A percentile compares a stretch with the other conserved stretches of the same genome.
Evolutionary conservation across 2,888 invertebrate genomes (phyloP).

Genomic region (Julus scandinavius): DNA sequence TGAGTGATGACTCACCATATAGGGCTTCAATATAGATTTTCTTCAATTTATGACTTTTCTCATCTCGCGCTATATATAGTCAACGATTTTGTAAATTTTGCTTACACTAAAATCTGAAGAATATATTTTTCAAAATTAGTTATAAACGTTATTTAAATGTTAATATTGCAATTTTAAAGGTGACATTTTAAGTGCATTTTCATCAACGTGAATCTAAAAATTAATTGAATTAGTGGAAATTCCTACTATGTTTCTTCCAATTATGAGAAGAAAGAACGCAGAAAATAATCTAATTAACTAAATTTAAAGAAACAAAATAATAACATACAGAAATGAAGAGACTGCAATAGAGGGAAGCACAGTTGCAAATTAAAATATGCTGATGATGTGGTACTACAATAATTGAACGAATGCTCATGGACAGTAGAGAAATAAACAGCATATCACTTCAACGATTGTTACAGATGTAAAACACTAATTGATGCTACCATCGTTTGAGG

Average conservation of each 20-base stretch:
- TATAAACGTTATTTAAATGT: background rate
- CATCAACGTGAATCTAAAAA: background rate
- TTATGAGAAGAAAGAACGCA: background rate
- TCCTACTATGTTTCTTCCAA: background rate
- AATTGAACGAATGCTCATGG: background rate
- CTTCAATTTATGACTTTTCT: background rate
- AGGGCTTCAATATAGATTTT: too few species aligned
- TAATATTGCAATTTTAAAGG: background rate
- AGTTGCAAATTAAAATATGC: background rate
- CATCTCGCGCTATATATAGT: background rate
- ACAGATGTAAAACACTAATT: background rate
- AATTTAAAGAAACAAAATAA: background rate
- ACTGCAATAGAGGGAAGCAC: too few species aligned
- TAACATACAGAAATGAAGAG: background rate
- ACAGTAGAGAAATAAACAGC: background rate
- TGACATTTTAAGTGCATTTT: background rate
- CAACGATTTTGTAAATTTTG: background rate
- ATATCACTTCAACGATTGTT: background rate
- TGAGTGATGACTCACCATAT: too few species aligned
- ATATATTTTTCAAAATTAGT: background rate
- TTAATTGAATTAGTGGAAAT: background rate
- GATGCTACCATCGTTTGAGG: slow-evolving; percentile 7
- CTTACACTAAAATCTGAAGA: background rate
- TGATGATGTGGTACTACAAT: background rate
- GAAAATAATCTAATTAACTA: background rate